Conservation (phyloP, 2,797 vertebrate genomes). For the Carcharodon carcharias region DNA sequence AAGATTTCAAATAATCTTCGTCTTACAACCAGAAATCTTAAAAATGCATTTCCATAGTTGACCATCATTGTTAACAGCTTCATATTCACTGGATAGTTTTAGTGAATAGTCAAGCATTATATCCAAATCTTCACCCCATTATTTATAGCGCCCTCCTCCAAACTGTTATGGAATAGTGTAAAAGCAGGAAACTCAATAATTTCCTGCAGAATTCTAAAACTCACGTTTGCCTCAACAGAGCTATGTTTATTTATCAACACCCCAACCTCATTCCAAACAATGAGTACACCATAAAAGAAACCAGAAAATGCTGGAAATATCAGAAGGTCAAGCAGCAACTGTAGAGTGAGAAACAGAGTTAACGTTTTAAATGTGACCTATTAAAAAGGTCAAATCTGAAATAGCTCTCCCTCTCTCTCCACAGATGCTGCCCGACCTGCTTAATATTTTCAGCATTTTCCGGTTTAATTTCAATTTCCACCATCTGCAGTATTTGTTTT, state of each 20-base stretch:
- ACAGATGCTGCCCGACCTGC: not conserved
- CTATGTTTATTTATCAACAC: not conserved
- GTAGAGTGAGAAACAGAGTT: no score
- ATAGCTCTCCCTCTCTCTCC: not conserved
- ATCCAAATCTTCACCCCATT: not conserved
- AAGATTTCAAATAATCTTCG: not conserved
- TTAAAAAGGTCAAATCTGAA: not conserved
- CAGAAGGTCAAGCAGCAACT: not conserved
- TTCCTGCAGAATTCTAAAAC: not conserved
- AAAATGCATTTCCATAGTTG: not conserved
- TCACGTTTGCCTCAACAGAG: not conserved
- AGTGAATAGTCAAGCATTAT: not conserved
- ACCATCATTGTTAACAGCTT: not conserved
- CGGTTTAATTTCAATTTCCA: not conserved
- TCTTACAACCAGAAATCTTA: not conserved
- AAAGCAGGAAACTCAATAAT: not conserved
- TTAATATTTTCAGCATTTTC: not conserved
- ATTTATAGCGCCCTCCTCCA: no score
- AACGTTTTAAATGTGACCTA: no score
- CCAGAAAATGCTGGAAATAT: not conserved
- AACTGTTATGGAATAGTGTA: not conserved
- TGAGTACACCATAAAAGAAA: not conserved
- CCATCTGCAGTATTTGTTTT: not conserved
- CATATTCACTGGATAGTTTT: not conserved
- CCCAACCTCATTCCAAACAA: not conserved